phyloP scores from a whole-genome alignment of 2,888 invertebrate genomes.

The Lasius platythorax region DNA sequence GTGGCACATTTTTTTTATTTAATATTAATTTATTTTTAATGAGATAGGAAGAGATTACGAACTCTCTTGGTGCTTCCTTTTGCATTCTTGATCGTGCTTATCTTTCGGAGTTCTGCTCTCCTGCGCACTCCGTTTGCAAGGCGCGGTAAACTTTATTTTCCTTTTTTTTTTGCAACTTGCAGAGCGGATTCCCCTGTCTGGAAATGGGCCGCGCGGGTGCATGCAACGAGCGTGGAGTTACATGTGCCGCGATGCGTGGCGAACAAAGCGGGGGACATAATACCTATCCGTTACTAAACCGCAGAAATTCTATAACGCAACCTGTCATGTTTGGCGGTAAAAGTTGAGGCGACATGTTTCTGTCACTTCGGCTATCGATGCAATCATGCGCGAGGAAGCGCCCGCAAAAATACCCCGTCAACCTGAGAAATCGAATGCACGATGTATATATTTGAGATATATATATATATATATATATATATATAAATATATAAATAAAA shows the following conservation, averaged over 20 bases:
- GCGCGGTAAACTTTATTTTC: neutral
- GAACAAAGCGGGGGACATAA: slow-evolving; percentile 66
- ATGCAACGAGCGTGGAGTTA: slow-evolving; percentile 61
- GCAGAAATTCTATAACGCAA: slow-evolving; percentile 79
- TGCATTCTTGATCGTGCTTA: neutral
- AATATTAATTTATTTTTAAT: slow-evolving; percentile 6
- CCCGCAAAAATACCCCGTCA: neutral
- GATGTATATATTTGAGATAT: neutral
- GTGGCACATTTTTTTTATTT: neutral
- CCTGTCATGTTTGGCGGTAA: slow-evolving; percentile 56
- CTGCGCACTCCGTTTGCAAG: neutral
- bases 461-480: neutral
- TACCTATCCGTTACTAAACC: slow-evolving; percentile 78
- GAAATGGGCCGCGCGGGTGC: slow-evolving; percentile 32
- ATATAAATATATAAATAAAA: neutral
- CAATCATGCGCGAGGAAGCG: slow-evolving; percentile 12
- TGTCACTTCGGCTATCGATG: neutral
- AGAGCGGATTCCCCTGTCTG: neutral
- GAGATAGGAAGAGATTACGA: neutral
- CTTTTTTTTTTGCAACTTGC: slow-evolving; percentile 22
- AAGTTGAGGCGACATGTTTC: neutral
- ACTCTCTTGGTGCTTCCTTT: neutral
- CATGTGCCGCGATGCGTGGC: slow-evolving; percentile 70
- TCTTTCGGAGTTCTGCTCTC: neutral
- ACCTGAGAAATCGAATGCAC: neutral